Conservation (phyloP, 2,113 vertebrate genomes). For the Cryptomyrus ogoouensis region DNA sequence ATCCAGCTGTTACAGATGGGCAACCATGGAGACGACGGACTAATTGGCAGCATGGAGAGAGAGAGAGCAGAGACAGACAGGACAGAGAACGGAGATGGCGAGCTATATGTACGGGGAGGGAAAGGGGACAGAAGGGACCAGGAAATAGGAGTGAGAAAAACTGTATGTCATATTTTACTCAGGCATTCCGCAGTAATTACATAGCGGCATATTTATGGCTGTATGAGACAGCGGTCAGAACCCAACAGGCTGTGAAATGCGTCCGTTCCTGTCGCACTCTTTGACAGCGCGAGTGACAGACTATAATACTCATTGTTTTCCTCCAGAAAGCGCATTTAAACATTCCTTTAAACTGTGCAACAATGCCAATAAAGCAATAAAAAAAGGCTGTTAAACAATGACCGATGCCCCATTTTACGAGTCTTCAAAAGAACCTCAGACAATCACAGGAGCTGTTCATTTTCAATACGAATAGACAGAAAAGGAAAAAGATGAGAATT, state of each 20-base stretch:
- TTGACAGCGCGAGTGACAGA: background rate
- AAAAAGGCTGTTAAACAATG: background rate
- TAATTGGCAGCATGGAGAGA: background rate
- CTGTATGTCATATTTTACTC: background rate
- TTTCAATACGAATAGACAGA: background rate
- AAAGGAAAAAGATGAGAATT: background rate
- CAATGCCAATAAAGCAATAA: background rate
- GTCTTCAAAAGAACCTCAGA: background rate
- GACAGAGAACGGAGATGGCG: background rate
- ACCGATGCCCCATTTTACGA: background rate
- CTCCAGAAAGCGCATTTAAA: background rate
- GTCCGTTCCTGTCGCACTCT: background rate
- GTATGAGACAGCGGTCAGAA: background rate
- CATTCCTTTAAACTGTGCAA: background rate
- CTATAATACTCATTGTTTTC: background rate
- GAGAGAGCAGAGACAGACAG: background rate
- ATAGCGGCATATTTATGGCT: background rate
- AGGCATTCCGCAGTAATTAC: background rate
- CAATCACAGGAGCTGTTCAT: background rate
- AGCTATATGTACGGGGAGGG: background rate
- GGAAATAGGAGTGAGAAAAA: background rate
- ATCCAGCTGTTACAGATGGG: background rate
- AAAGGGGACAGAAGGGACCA: background rate
- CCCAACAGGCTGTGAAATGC: background rate
- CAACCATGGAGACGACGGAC: background rate